A percentile compares a stretch with the other conserved stretches of the same genome.
These are phyloP conservation scores for Phengaris arion DNA, from an alignment of 2,888 invertebrate genomes.

Conservation along the genomic window DNA sequence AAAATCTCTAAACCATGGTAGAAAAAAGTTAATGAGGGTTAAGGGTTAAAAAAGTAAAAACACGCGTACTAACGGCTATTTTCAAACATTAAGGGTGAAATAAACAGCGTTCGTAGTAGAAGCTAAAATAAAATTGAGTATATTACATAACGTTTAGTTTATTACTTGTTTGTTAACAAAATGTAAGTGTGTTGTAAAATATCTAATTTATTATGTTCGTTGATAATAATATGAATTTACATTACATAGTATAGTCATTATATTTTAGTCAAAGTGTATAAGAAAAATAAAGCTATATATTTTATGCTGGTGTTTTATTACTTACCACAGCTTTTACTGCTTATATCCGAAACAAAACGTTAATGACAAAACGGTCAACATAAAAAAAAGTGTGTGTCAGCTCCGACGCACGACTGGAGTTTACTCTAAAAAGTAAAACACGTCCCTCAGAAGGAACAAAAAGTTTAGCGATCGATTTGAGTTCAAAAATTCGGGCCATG, in stretches of 20 bases:
- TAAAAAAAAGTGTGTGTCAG: too few relatives aligned
- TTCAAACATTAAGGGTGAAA: not conserved
- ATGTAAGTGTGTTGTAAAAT: not conserved
- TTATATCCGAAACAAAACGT: too few relatives aligned
- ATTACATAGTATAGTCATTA: not conserved
- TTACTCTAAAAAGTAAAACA: too few relatives aligned
- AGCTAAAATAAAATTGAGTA: not conserved
- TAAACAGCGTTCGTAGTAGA: not conserved
- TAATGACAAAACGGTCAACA: too few relatives aligned
- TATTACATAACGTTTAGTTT: not conserved
- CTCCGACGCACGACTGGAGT: too few relatives aligned
- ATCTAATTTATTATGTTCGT: not conserved
- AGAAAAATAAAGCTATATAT: constrained; percentile 20
- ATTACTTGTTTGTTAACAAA: not conserved
- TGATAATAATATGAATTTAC: constrained; percentile 2
- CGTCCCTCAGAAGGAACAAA: too few relatives aligned
- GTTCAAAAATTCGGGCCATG: too few relatives aligned
- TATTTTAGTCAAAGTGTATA: constrained; percentile 6
- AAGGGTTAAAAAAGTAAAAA: too few relatives aligned
- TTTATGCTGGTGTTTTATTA: not conserved
- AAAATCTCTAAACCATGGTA: too few relatives aligned
- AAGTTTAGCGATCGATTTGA: too few relatives aligned
- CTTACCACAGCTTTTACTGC: not conserved
- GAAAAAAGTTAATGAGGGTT: too few relatives aligned
- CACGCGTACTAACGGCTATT: not conserved